These are phyloP conservation scores for Syngnathus floridae DNA, from an alignment of 2,113 vertebrate species.

Conservation along the genomic window DNA sequence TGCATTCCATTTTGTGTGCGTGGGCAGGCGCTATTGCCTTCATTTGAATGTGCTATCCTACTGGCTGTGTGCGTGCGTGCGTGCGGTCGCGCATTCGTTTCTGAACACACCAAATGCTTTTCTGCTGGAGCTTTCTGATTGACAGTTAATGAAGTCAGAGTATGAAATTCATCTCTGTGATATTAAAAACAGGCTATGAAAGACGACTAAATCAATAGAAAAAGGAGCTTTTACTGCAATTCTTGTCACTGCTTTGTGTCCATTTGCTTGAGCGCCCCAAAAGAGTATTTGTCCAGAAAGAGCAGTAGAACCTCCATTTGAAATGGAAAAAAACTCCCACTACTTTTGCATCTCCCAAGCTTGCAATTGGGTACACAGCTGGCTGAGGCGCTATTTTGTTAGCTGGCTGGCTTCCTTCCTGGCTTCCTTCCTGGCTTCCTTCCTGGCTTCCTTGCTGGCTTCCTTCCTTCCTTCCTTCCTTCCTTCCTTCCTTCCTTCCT, in stretches of 20 bases:
- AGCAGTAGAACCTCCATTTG: neutral
- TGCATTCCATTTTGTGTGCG: neutral
- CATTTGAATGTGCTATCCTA: conserved; percentile 18
- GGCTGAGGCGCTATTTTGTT: too few species aligned
- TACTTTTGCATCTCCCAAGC: too few species aligned
- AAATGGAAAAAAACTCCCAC: neutral
- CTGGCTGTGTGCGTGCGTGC: conserved; percentile 10
- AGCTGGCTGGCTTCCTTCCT: too few species aligned
- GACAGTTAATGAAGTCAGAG: conserved; percentile 16
- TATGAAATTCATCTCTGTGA: conserved; percentile 13
- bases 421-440: too few species aligned
- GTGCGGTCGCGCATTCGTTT: conserved; percentile 10
- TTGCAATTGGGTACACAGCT: too few species aligned
- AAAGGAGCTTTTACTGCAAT: neutral
- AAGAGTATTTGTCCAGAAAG: neutral
- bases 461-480: too few species aligned
- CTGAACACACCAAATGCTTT: neutral
- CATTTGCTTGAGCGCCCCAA: conserved; percentile 4
- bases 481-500: too few species aligned
- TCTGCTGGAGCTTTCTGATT: conserved; percentile 14
- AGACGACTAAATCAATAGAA: conserved; percentile 10
- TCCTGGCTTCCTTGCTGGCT: too few species aligned
- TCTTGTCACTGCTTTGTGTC: neutral
- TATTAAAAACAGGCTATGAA: conserved; percentile 8
- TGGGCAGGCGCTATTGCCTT: conserved; percentile 33